Evolutionary conservation across 2,888 invertebrate genomes (phyloP), one percentile per base, ranked within the genome.

Genomic region (Morpho helenor): DNA sequence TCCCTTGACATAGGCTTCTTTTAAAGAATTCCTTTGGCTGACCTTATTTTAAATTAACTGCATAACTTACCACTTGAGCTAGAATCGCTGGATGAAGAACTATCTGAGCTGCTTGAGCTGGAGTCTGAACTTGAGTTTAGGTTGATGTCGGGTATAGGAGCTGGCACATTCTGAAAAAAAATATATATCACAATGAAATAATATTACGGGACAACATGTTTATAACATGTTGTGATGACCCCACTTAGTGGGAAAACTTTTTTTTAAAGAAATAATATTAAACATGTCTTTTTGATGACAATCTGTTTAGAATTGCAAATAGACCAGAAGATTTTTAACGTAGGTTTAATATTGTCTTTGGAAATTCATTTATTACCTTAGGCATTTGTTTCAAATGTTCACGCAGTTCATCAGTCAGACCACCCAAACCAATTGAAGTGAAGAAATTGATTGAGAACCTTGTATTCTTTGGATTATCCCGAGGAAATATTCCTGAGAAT

Each of bases 361-460:
- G n/a, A n/a, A n/a, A n/a, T n/a, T n/a, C n/a, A n/a, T n/a, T n/a
- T 5, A 31, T 31, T 31, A 91, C 90, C 89, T 94, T 95, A 0
- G 96, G 95, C 79, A 94, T 93, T 67, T 93, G 92, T 75, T 97
- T 97, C 65, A 98, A 88, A 86, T 97, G 97, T 72, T 97, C 97
- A 60, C 98, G 88, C 47, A 98, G 84, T 72, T 97, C 98, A 85
- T 98, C 98, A 0, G 99, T 99, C 2, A 99, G 90, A 0, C 98
- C 99, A 58, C 99, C 99, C 56, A 99, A 92, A 69, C 99, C 98
- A 75, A 98, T 98, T 0, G 98, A 97, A 0, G 98, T 98, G 82
- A 99, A 99, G 88, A 98, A 99, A 78, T 99, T 99, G 52, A 99
- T 99, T 0, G 99, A 96, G 87, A 99, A 99, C 73, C 99, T 92